Base-by-base conservation (phyloP, 2,888 invertebrate genomes). In the Nycteola revayana region DNA sequence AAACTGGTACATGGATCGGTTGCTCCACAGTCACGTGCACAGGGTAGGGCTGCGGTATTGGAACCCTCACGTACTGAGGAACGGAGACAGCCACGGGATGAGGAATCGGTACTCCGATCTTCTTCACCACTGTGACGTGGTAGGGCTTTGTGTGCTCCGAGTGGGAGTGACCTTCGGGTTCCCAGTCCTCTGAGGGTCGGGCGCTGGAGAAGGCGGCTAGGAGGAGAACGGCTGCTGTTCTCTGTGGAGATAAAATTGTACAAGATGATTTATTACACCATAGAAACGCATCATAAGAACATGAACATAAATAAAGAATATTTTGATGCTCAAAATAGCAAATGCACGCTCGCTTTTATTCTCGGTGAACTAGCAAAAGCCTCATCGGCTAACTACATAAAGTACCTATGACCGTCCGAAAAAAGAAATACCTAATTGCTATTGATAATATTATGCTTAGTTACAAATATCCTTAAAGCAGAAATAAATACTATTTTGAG, bases 11-110 rank as follows among this genome's bases (percentile, higher is more conserved):
- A 43, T 92, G 92, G 30, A 94, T 92, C 51, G 93, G 93, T 60
- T 94, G 93, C 36, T 94, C 93, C 25, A 94, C 92, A 1, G 90
- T 87, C 1, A 94, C 91, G 58, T 93, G 93, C 1, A 94, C 94
- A 0, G 94, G 91, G 79, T 93, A 93, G 1, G 94, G 94, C 40
- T 94, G 93, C 1, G 94, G 94, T 28, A 94, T 93, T 36, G 93
- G 92, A 11, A 94, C 90, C 71, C 92, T 93, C 47, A 94, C 78
- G 59, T 92, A 90, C 70, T 92, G 92, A 18, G 92, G 94, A 9
- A 94, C 93, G 4, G 93, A 92, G 0, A 94, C 92, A 0, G 93
- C 92, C 10, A 93, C 91, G 0, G 93, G 93, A 60, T 94, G 93
- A 0, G 94, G 94, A 28, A 94, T 91, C n/a, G 94, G 92, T 7